These are phyloP conservation scores for Pollenia labialis DNA, from an alignment of 2,888 invertebrate genomes.

Conservation along the genomic window DNA sequence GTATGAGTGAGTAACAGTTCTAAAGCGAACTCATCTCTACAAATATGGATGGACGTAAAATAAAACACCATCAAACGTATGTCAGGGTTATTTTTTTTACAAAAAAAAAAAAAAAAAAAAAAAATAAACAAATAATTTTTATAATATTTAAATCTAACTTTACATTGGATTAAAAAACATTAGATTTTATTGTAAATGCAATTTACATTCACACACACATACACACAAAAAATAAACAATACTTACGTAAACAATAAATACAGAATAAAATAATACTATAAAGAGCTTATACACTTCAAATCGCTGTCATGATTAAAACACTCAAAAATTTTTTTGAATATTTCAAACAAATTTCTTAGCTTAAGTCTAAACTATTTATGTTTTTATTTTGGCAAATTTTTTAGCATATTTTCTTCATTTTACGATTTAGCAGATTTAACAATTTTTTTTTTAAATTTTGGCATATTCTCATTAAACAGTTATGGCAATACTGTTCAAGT, in stretches of 20 bases:
- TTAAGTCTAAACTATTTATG: too few species aligned
- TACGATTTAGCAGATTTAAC: too few species aligned
- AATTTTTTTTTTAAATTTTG: too few species aligned
- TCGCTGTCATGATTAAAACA: slow-evolving; percentile 10
- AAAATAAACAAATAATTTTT: not conserved
- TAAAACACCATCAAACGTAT: slow-evolving; percentile 50
- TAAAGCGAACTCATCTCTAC: slow-evolving; percentile 54
- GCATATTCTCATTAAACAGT: too few species aligned
- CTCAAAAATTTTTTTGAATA: not conserved
- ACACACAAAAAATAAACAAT: slow-evolving; percentile 10
- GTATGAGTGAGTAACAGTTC: slow-evolving; percentile 10
- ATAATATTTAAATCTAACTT: slow-evolving; percentile 43
- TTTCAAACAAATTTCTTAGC: too few species aligned
- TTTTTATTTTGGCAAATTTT: too few species aligned
- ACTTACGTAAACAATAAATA: not conserved
- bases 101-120: not conserved
- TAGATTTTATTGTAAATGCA: slow-evolving; percentile 29
- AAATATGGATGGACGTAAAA: slow-evolving; percentile 23
- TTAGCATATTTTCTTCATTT: too few species aligned
- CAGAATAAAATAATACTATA: slow-evolving; percentile 17
- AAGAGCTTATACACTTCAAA: not conserved
- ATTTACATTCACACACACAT: slow-evolving; percentile 26
- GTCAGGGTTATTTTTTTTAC: slow-evolving; percentile 70
- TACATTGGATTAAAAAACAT: slow-evolving; percentile 52
- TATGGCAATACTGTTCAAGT: too few species aligned